Evolutionary conservation across 2,888 invertebrate species (phyloP).

Genomic region (Amiota communis): DNA sequence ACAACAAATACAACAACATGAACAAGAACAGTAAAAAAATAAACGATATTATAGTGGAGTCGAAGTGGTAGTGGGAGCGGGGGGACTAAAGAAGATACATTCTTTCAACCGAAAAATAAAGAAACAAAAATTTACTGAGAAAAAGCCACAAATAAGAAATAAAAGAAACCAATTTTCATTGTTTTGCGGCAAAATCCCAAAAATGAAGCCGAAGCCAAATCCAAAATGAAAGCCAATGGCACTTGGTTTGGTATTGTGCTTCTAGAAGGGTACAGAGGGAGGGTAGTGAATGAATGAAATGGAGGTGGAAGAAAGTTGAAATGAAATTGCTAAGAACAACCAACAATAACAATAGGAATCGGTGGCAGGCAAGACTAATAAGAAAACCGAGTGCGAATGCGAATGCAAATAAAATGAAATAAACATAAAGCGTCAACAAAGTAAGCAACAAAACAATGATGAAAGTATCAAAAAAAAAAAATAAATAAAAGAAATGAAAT

Average conservation of each 20-base stretch:
- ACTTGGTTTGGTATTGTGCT: too few relatives aligned
- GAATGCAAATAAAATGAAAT: conserved; percentile 28
- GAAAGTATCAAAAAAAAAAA: conserved; percentile 2
- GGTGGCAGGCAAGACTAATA: conserved; percentile 1
- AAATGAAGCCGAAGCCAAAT: conserved; percentile 23
- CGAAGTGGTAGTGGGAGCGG: too few relatives aligned
- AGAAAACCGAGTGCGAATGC: neutral
- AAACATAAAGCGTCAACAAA: conserved; percentile 25
- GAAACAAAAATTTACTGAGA: neutral
- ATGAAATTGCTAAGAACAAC: conserved; percentile 53
- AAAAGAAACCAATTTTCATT: conserved; percentile 65
- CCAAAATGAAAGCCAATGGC: too few relatives aligned
- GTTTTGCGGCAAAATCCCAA: conserved; percentile 53
- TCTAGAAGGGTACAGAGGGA: neutral
- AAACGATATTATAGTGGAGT: neutral
- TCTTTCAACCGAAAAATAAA: conserved; percentile 8
- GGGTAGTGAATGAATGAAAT: neutral
- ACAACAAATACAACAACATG: conserved; percentile 54
- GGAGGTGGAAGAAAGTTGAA: conserved; percentile 47
- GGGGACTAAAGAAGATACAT: neutral
- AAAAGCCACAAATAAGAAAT: conserved; percentile 17
- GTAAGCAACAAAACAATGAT: conserved; percentile 5
- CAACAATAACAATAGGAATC: conserved; percentile 5
- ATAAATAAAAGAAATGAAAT: conserved; percentile 15
- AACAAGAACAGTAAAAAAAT: neutral